Evolutionary conservation across 2,888 invertebrate genomes (phyloP), one percentile per base, ranked within the genome.

Genomic region (Andrena fulva): DNA sequence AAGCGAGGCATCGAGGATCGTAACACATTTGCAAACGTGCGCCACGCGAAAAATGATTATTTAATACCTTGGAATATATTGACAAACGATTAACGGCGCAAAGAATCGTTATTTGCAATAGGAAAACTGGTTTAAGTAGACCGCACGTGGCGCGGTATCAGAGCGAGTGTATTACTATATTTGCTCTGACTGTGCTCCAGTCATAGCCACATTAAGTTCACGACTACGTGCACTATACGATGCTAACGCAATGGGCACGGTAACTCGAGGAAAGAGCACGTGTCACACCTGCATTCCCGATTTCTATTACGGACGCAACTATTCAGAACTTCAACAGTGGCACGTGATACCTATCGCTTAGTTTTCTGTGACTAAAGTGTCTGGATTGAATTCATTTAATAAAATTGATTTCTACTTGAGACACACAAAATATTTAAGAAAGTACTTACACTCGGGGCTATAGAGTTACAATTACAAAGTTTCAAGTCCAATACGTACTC

Each of bases 101-200:
- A 59, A 62, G 50, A 71, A 72, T 54, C 48, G 50, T 66, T 71
- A 70, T 59, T 69, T 67, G 67, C 63, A 62, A 59, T 68, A 50
- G 67, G 56, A 54, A 56, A 71, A 77, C 48, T 63, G 48, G n/a
- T 50, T 73, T 80, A 74, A 77, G 70, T 77, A 77, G 63, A 77
- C 29, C 71, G 29, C 74, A 74, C 54, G 84, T 80, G 77, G 67
- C 10, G 10, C 67, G 62, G 77, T 68, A 83, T 63, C 52, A 52
- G 24, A 10, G 54, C 8, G 42, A 66, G 64, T 20, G 33, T 35
- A 63, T 48, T 67, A 42, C 42, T 42, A 64, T 70, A 54, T 67
- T 69, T 60, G 35, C n/a, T 24, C n/a, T 68, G 69, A 70, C 54
- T 50, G 29, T 48, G 54, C 54, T 70, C 27, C 56, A 70, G 20